Evolutionary conservation across 1,140 invertebrate genomes (phyloP).

Genomic region (Tenebrio molitor): DNA sequence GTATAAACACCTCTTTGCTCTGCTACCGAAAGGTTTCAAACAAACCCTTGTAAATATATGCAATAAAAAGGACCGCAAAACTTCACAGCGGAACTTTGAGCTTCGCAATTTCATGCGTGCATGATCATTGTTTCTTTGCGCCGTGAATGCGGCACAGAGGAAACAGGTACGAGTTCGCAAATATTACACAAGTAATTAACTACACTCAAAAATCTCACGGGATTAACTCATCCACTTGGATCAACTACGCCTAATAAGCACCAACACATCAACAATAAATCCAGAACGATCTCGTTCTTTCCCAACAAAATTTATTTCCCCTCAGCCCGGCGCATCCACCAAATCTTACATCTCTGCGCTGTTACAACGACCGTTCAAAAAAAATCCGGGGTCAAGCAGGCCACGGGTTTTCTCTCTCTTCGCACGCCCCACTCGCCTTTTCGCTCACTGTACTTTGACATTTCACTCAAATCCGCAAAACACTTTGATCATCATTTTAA

Average conservation of each 20-base stretch:
- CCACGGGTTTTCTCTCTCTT: too few species aligned
- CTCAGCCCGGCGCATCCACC: too few species aligned
- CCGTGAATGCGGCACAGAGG: not conserved
- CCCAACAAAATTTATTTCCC: too few species aligned
- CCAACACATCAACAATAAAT: not conserved
- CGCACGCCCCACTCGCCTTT: too few species aligned
- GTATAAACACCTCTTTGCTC: slow-evolving; percentile 11
- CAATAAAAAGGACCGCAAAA: slow-evolving; percentile 3
- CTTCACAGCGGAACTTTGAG: slow-evolving; percentile 6
- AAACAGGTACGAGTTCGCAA: not conserved
- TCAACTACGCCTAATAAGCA: not conserved
- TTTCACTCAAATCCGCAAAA: too few species aligned
- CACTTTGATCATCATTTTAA: too few species aligned
- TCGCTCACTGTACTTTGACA: too few species aligned
- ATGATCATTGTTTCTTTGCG: slow-evolving; percentile 5
- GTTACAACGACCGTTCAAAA: too few species aligned
- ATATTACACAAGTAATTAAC: not conserved
- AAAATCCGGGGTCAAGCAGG: too few species aligned
- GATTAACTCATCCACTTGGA: not conserved
- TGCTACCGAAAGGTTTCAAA: not conserved
- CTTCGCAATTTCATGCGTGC: slow-evolving; percentile 1
- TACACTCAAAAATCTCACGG: not conserved
- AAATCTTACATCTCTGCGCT: too few species aligned
- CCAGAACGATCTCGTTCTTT: too few species aligned
- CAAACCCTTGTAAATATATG: slow-evolving; percentile 5